Evolutionary conservation across 2,888 invertebrate species (phyloP).

Genomic region (Temnothorax unifasciatus): DNA sequence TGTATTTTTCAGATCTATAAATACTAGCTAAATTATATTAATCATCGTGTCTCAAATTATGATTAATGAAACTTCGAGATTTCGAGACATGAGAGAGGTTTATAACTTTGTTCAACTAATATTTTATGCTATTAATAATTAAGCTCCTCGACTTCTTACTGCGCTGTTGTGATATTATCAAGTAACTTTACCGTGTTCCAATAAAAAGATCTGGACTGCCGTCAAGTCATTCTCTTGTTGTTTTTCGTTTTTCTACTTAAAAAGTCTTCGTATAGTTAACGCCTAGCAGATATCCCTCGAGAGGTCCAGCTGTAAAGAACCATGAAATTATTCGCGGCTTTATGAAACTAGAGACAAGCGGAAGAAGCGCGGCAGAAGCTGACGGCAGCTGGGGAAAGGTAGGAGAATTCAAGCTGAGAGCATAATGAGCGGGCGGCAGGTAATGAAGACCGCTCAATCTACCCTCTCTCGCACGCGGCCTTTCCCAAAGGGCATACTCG

Average conservation of each 20-base stretch:
- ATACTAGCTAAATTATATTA: slow-evolving; percentile 29
- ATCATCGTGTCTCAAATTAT: slow-evolving; percentile 14
- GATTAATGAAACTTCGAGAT: slow-evolving; percentile 42
- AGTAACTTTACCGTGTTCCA: background rate
- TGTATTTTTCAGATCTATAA: background rate
- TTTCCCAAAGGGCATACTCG: slow-evolving; percentile 71
- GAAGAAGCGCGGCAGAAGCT: slow-evolving; percentile 55
- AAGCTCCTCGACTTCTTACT: slow-evolving; percentile 26
- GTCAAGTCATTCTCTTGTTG: background rate
- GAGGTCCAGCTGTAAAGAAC: slow-evolving; percentile 1
- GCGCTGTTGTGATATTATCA: slow-evolving; percentile 13
- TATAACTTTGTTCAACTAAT: slow-evolving; percentile 32
- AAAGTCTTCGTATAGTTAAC: background rate
- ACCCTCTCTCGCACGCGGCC: slow-evolving; percentile 67
- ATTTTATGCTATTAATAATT: slow-evolving; percentile 45
- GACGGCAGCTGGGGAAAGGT: slow-evolving; percentile 62
- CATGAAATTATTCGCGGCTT: slow-evolving; percentile 19
- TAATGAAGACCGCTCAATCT: slow-evolving; percentile 83
- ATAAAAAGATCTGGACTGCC: slow-evolving; percentile 4
- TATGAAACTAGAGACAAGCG: slow-evolving; percentile 22
- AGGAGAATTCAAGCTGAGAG: slow-evolving; percentile 80
- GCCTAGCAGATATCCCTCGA: background rate
- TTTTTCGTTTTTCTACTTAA: background rate
- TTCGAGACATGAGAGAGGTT: background rate
- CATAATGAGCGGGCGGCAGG: slow-evolving; percentile 82